phyloP scores from a whole-genome alignment of 2,888 invertebrate species.

The Aphelenchoides bicaudatus region DNA sequence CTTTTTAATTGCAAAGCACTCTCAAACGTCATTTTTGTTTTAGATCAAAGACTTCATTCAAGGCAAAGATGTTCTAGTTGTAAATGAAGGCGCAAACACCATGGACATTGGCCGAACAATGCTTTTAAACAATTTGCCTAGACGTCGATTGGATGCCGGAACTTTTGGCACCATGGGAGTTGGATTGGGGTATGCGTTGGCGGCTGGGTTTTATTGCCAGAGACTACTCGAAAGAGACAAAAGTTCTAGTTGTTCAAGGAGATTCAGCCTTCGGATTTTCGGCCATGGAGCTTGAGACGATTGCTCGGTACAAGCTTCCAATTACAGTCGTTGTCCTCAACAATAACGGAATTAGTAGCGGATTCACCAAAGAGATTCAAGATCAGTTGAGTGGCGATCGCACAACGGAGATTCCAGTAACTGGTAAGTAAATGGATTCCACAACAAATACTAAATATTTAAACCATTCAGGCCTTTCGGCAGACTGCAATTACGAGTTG shows the following conservation, averaged over 20 bases:
- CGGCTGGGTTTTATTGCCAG: constrained; percentile 85
- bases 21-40: constrained; percentile 20
- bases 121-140: constrained; percentile 76
- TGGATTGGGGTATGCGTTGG: constrained; percentile 63
- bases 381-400: constrained; percentile 72
- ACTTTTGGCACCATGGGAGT: constrained; percentile 73
- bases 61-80: constrained; percentile 73
- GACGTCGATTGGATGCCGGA: constrained; percentile 66
- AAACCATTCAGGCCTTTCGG: constrained; percentile 77
- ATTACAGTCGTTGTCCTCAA: constrained; percentile 85
- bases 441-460: constrained; percentile 68
- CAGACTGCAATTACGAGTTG: constrained; percentile 79
- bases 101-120: constrained; percentile 95
- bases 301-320: constrained; percentile 84
- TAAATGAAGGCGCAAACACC: constrained; percentile 95
- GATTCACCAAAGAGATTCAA: constrained; percentile 75
- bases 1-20: constrained; percentile 64
- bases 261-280: constrained; percentile 97
- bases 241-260: constrained; percentile 89
- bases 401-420: constrained; percentile 73
- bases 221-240: constrained; percentile 72
- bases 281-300: constrained; percentile 95
- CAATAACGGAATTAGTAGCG: constrained; percentile 89
- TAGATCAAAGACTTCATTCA: constrained; percentile 49
- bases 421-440: constrained; percentile 66